A percentile compares a stretch with the other conserved stretches of the same genome.
These are phyloP conservation scores for Pelobates fuscus DNA, from an alignment of 2,113 vertebrate species.

Conservation along the genomic window DNA sequence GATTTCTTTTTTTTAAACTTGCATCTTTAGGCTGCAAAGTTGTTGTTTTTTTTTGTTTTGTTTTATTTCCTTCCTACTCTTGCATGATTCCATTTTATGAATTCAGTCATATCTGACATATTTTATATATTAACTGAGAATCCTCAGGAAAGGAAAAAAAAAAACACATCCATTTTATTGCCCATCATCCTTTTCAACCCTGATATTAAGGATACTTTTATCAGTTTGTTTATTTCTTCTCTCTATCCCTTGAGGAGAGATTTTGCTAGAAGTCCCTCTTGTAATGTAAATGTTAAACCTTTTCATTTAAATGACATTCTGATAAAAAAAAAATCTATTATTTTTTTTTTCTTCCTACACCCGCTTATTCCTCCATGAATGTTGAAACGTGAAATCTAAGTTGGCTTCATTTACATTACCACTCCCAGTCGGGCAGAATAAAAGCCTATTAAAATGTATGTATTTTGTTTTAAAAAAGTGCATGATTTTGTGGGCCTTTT, in stretches of 20 bases:
- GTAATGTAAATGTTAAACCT: slow-evolving; percentile 97
- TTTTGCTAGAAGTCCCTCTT: slow-evolving; percentile 79
- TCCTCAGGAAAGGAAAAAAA: not conserved
- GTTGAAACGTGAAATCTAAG: slow-evolving; percentile 66
- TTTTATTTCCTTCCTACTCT: not conserved
- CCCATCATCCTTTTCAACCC: slow-evolving; percentile 33
- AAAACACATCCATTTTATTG: not conserved
- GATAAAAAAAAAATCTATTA: slow-evolving; percentile 81
- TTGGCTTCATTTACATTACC: slow-evolving; percentile 47
- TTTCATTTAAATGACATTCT: slow-evolving; percentile 95
- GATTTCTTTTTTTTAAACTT: no score
- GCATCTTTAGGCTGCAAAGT: no score
- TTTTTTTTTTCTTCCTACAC: slow-evolving; percentile 62
- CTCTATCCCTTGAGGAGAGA: slow-evolving; percentile 72
- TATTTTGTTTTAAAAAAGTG: slow-evolving; percentile 56
- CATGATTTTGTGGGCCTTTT: slow-evolving; percentile 35
- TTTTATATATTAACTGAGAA: slow-evolving; percentile 12
- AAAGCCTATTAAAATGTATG: slow-evolving; percentile 70
- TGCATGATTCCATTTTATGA: not conserved
- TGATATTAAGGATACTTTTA: slow-evolving; percentile 72
- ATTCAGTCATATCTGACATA: not conserved
- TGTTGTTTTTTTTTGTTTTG: no score
- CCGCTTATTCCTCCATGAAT: slow-evolving; percentile 71
- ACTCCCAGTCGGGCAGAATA: slow-evolving; percentile 54
- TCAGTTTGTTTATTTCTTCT: slow-evolving; percentile 72